These are phyloP conservation scores for Patella depressa DNA, from an alignment of 2,888 invertebrate species.

Conservation along the genomic window DNA sequence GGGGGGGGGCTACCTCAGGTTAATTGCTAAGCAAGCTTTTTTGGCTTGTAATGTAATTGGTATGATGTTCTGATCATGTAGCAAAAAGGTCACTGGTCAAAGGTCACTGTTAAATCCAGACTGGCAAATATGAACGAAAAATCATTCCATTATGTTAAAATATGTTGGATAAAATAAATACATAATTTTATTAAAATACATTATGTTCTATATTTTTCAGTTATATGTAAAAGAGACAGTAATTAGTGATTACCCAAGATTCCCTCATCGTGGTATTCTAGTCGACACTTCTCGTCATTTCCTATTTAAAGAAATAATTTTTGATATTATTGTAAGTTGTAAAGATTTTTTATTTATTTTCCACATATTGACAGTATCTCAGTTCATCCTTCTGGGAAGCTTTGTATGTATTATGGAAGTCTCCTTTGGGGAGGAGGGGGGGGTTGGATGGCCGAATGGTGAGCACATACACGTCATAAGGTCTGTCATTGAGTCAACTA, in stretches of 20 bases:
- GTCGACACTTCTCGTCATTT: conserved; percentile 91
- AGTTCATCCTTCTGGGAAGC: not conserved
- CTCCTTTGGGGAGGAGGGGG: too few relatives aligned
- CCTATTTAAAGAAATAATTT: conserved; percentile 79
- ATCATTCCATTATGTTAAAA: not conserved
- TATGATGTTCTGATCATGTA: too few relatives aligned
- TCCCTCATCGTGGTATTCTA: conserved; percentile 85
- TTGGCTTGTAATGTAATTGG: too few relatives aligned
- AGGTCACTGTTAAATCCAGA: too few relatives aligned
- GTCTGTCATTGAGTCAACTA: too few relatives aligned
- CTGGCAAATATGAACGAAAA: not conserved
- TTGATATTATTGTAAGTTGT: conserved; percentile 75
- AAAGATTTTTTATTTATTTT: not conserved
- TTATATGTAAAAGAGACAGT: conserved; percentile 79
- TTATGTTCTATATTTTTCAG: conserved; percentile 71
- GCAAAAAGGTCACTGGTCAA: too few relatives aligned
- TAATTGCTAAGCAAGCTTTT: too few relatives aligned
- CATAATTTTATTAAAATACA: too few relatives aligned
- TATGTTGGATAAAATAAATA: too few relatives aligned
- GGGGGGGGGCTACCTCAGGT: too few relatives aligned
- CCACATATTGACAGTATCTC: not conserved
- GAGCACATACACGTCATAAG: too few relatives aligned
- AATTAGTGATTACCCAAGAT: conserved; percentile 84
- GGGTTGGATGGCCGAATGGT: too few relatives aligned
- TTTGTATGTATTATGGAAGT: not conserved